phyloP scores from a whole-genome alignment of 2,797 vertebrate genomes.

The Chrysolophus pictus region DNA sequence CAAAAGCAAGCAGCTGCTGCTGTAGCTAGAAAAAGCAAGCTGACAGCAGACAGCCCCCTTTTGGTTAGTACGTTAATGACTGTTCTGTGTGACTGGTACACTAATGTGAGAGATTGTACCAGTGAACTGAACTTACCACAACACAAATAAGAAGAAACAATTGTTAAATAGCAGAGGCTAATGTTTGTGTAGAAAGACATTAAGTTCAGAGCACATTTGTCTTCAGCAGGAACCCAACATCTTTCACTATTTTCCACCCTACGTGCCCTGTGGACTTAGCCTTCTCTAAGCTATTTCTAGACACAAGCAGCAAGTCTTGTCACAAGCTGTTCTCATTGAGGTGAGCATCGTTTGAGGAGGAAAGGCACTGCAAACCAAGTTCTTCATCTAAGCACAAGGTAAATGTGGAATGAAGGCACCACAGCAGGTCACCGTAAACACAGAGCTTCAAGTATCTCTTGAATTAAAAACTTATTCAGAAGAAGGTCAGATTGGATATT shows the following conservation, averaged over 20 bases:
- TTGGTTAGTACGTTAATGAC: neutral
- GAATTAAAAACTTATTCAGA: neutral
- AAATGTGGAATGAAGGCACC: neutral
- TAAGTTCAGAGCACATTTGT: neutral
- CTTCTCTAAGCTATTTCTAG: neutral
- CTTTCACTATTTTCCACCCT: neutral
- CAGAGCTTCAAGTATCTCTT: neutral
- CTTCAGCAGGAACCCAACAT: neutral
- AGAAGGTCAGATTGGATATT: no score
- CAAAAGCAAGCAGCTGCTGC: neutral
- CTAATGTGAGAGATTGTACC: neutral
- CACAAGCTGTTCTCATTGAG: rapidly evolving
- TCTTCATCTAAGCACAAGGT: neutral
- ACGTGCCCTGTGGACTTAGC: neutral
- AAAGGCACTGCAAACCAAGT: neutral
- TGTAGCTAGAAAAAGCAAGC: neutral
- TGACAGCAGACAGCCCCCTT: neutral
- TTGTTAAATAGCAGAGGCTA: neutral
- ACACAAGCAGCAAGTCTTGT: neutral
- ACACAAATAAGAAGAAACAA: neutral
- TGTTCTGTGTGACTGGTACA: neutral
- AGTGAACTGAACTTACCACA: neutral
- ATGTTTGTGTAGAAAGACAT: neutral
- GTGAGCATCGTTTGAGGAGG: neutral
- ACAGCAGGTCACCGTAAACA: neutral